Percentiles rank a stretch among this genome's conserved stretches.
phyloP scores from a whole-genome alignment of 2,888 invertebrate species.

The Caenorhabditis parvicauda region DNA sequence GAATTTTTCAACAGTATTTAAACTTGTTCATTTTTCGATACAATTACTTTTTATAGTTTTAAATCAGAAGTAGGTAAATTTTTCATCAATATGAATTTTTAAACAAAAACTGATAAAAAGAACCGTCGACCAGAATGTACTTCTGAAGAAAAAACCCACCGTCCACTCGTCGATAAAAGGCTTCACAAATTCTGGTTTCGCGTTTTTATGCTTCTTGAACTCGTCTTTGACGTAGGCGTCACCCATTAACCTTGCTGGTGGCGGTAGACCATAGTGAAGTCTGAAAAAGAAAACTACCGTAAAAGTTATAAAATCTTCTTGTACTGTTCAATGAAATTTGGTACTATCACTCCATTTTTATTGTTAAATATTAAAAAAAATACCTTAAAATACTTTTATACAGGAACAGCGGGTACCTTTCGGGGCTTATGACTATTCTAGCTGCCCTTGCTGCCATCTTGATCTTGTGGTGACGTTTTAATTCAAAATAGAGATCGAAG shows the following conservation, averaged over 20 bases:
- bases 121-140: no score
- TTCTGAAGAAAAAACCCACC: slow-evolving; percentile 16
- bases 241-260: slow-evolving; percentile 48
- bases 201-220: slow-evolving; percentile 45
- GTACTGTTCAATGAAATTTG: not conserved
- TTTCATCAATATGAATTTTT: no score
- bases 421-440: slow-evolving; percentile 16
- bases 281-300: slow-evolving; percentile 10
- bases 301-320: not conserved
- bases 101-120: no score
- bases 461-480: no score
- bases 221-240: slow-evolving; percentile 56
- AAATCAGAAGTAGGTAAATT: not conserved
- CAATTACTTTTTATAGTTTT: not conserved
- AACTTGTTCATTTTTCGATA: not conserved
- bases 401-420: slow-evolving; percentile 21
- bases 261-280: slow-evolving; percentile 54
- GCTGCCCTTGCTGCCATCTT: no score
- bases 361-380: not conserved
- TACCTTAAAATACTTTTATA: slow-evolving; percentile 30
- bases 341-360: not conserved
- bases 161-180: slow-evolving; percentile 52
- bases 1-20: slow-evolving; percentile 5
- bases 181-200: slow-evolving; percentile 40
- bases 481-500: no score